These are phyloP conservation scores for Philotrypesis tridentata DNA, from an alignment of 1,140 invertebrate genomes.

Conservation along the genomic window DNA sequence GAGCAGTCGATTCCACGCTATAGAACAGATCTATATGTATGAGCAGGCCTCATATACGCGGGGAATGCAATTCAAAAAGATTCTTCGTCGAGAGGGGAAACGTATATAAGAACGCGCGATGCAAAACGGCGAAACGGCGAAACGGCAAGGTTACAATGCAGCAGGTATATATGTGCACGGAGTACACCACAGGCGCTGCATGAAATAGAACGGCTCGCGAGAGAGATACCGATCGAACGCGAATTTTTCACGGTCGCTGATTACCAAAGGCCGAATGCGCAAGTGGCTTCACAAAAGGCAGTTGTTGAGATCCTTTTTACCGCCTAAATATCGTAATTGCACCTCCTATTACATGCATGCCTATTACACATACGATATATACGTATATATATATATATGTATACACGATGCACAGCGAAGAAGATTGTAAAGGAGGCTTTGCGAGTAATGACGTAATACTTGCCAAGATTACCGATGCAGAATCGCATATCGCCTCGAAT, in stretches of 20 bases:
- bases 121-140: neutral
- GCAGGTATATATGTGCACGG: conserved; percentile 36
- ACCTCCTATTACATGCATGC: too few species aligned
- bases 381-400: too few species aligned
- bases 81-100: conserved; percentile 18
- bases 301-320: conserved; percentile 53
- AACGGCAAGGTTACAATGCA: neutral
- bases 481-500: too few species aligned
- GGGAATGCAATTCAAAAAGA: neutral
- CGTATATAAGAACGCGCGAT: too few species aligned
- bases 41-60: neutral
- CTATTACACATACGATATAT: too few species aligned
- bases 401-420: too few species aligned
- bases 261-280: neutral
- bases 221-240: neutral
- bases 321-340: neutral
- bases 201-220: neutral
- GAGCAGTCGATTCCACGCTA: neutral
- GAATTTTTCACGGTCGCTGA: neutral
- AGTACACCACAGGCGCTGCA: neutral
- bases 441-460: too few species aligned
- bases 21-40: neutral
- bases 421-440: too few species aligned
- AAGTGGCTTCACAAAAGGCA: neutral
- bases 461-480: too few species aligned